These are phyloP conservation scores for Brenthis hecate DNA, from an alignment of 2,888 invertebrate genomes.

Conservation along the genomic window DNA sequence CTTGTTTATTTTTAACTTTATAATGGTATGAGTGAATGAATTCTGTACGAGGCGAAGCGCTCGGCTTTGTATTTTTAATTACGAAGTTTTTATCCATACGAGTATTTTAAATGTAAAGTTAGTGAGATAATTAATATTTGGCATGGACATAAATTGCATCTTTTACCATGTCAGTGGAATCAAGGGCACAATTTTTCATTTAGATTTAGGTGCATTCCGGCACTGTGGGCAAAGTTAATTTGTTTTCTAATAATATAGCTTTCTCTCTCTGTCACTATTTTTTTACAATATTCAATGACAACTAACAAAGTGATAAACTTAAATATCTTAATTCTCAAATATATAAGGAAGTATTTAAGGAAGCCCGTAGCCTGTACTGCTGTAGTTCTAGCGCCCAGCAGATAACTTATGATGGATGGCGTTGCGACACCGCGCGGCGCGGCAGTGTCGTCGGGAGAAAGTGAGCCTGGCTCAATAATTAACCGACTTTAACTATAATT, in stretches of 20 bases:
- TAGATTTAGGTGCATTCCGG: no score
- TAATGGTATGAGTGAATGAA: background rate
- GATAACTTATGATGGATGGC: slow-evolving; percentile 15
- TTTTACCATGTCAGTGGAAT: background rate
- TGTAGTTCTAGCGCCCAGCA: background rate
- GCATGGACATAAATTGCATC: background rate
- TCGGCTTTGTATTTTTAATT: background rate
- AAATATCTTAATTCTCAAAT: no score
- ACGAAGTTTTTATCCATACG: background rate
- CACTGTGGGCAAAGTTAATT: no score
- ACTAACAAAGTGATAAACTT: no score
- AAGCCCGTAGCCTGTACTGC: no score
- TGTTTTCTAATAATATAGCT: no score
- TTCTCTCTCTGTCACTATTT: no score
- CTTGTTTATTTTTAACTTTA: slow-evolving; percentile 9
- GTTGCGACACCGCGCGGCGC: slow-evolving; percentile 5
- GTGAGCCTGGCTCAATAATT: background rate
- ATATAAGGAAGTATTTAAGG: slow-evolving; percentile 2
- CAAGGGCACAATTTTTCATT: no score
- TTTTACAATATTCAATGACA: no score
- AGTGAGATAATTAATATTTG: no score
- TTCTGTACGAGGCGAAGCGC: no score
- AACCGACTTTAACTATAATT: slow-evolving; percentile 6
- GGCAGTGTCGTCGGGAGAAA: background rate
- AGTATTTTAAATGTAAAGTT: no score